Conservation (phyloP, 1,140 invertebrate genomes). For the Rhagoletis pomonella region DNA sequence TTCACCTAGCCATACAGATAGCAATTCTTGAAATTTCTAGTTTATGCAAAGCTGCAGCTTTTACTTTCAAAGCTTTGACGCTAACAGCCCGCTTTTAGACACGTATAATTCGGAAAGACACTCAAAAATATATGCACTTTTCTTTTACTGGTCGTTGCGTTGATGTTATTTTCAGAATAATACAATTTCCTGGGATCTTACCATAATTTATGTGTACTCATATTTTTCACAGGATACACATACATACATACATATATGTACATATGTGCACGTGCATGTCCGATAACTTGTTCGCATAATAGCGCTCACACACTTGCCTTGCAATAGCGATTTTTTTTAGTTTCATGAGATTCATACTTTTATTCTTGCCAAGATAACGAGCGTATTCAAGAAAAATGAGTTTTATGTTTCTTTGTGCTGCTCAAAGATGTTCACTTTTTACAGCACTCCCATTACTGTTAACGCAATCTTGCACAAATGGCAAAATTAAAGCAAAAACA, state of each 20-base stretch:
- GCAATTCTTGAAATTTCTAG: too few relatives aligned
- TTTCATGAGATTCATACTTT: not conserved
- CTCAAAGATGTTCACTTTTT: not conserved
- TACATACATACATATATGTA: not conserved
- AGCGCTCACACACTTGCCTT: too few relatives aligned
- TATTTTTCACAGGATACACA: too few relatives aligned
- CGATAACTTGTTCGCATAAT: not conserved
- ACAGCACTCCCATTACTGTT: not conserved
- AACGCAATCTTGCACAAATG: not conserved
- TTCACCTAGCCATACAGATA: too few relatives aligned
- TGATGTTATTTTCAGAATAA: conserved; percentile 8
- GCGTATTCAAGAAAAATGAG: not conserved
- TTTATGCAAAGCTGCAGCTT: too few relatives aligned
- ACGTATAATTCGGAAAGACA: too few relatives aligned
- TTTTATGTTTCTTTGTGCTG: not conserved
- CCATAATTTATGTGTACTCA: not conserved
- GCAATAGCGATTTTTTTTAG: too few relatives aligned
- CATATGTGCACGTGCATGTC: not conserved
- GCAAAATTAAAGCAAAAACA: not conserved
- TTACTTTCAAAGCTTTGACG: too few relatives aligned
- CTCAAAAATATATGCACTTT: not conserved
- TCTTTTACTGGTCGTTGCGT: not conserved
- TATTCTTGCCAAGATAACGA: not conserved
- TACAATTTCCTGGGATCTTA: not conserved
- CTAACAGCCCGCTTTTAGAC: too few relatives aligned